phyloP scores from a whole-genome alignment of 2,888 invertebrate genomes.

The Tetheella fluctuosa region DNA sequence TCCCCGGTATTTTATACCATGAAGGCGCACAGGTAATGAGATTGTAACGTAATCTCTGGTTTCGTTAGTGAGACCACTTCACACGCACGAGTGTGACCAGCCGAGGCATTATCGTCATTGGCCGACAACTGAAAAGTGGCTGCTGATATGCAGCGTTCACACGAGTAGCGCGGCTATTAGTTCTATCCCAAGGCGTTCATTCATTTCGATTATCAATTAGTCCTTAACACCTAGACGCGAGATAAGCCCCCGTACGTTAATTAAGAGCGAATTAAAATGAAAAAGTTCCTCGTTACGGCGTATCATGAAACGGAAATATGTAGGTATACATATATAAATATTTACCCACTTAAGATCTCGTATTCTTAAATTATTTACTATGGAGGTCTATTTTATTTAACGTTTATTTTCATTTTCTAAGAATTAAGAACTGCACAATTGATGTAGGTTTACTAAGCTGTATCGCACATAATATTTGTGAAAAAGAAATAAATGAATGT shows the following conservation, averaged over 20 bases:
- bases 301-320: conserved; percentile 63
- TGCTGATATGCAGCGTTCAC: conserved; percentile 68
- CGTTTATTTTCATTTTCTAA: neutral
- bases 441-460: neutral
- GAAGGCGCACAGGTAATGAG: conserved; percentile 60
- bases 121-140: conserved; percentile 76
- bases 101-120: conserved; percentile 60
- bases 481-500: neutral
- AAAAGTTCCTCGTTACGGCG: conserved; percentile 60
- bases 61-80: conserved; percentile 57
- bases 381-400: neutral
- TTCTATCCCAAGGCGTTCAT: conserved; percentile 59
- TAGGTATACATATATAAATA: conserved; percentile 18
- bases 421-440: neutral
- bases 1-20: conserved; percentile 55
- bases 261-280: conserved; percentile 74
- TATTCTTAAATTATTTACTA: neutral
- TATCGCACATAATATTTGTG: neutral
- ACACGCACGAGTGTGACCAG: conserved; percentile 17
- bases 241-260: conserved; percentile 68
- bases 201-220: conserved; percentile 76
- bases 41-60: conserved; percentile 68
- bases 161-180: conserved; percentile 62
- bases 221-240: conserved; percentile 69
- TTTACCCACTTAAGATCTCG: neutral